phyloP scores from a whole-genome alignment of 2,113 vertebrate species.

The Pelecanoides urinatrix region DNA sequence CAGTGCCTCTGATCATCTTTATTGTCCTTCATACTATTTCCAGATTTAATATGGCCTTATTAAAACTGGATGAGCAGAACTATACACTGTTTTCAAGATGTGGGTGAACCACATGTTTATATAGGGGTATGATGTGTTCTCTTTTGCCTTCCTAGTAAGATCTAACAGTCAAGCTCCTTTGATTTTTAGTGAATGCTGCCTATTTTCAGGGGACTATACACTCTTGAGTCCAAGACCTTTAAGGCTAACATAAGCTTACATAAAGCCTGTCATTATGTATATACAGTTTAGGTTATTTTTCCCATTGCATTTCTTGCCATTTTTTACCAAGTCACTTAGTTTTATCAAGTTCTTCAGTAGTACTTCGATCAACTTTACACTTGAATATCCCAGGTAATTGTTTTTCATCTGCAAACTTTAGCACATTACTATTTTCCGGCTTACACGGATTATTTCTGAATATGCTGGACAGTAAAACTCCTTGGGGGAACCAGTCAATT shows the following conservation, averaged over 20 bases:
- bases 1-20: neutral
- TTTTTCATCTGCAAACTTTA: neutral
- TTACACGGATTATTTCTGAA: neutral
- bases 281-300: neutral
- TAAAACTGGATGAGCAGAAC: neutral
- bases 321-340: neutral
- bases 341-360: neutral
- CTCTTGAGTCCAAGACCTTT: neutral
- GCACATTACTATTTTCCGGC: neutral
- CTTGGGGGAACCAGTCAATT: neutral
- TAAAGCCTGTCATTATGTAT: neutral
- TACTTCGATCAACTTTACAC: neutral
- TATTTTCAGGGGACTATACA: neutral
- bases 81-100: neutral
- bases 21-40: neutral
- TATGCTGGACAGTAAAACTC: neutral
- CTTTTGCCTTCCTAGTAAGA: neutral
- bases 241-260: neutral
- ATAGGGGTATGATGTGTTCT: neutral
- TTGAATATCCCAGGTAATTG: neutral
- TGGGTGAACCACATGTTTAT: neutral
- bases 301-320: neutral
- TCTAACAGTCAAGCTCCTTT: neutral
- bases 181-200: neutral
- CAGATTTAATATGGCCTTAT: neutral